Percentiles rank a stretch among this genome's conserved stretches.
These are phyloP conservation scores for Dinoponera quadriceps DNA, from an alignment of 1,140 invertebrate species.

Conservation along the genomic window DNA sequence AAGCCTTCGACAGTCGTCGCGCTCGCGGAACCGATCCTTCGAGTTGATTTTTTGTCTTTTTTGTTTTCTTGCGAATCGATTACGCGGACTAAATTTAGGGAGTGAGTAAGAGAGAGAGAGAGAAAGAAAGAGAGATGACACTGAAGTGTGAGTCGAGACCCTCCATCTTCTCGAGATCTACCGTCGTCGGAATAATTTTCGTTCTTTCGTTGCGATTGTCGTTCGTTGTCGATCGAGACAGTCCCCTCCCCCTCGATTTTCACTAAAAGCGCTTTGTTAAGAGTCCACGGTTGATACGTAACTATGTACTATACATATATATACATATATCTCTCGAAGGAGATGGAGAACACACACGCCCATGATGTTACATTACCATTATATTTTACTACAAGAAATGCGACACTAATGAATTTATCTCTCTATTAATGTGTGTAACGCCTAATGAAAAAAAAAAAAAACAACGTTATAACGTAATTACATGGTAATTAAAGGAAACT, in stretches of 20 bases:
- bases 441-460: slow-evolving; percentile 43
- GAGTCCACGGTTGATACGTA: slow-evolving; percentile 38
- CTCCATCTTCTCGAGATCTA: slow-evolving; percentile 14
- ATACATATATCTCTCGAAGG: slow-evolving; percentile 35
- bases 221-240: slow-evolving; percentile 32
- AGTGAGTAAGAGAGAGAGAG: too few relatives aligned
- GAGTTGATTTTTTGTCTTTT: neutral
- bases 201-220: slow-evolving; percentile 36
- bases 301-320: slow-evolving; percentile 38
- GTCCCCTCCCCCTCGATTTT: slow-evolving; percentile 7
- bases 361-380: slow-evolving; percentile 51
- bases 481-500: slow-evolving; percentile 54
- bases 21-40: slow-evolving; percentile 13
- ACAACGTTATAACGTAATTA: slow-evolving; percentile 54
- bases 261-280: slow-evolving; percentile 30
- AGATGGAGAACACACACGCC: slow-evolving; percentile 25
- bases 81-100: too few relatives aligned
- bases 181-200: slow-evolving; percentile 7
- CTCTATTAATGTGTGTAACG: slow-evolving; percentile 54
- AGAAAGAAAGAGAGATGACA: too few relatives aligned
- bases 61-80: neutral
- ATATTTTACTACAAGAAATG: slow-evolving; percentile 57
- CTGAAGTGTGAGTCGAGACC: neutral
- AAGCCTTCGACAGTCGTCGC: neutral
- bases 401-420: slow-evolving; percentile 57